A percentile compares a stretch with the other conserved stretches of the same genome.
These are phyloP conservation scores for Hyphantria cunea DNA, from an alignment of 1,140 invertebrate genomes.

Conservation along the genomic window DNA sequence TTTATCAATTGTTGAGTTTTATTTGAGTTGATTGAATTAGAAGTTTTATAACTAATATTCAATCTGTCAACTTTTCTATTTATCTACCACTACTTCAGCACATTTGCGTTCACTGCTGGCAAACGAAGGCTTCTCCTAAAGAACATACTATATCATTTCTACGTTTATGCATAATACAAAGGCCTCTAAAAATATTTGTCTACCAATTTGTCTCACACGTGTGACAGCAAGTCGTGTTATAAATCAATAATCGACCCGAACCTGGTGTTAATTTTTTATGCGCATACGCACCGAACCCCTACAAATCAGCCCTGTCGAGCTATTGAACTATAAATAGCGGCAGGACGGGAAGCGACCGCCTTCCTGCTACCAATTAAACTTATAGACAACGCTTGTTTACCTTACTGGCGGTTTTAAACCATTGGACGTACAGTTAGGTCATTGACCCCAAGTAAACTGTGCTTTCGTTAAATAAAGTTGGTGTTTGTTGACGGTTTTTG, in stretches of 20 bases:
- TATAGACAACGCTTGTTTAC: slow-evolving; percentile 55
- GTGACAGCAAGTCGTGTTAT: neutral
- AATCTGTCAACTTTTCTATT: too few species aligned
- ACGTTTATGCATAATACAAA: too few species aligned
- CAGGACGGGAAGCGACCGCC: slow-evolving; percentile 42
- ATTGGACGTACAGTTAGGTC: slow-evolving; percentile 10
- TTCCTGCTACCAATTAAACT: slow-evolving; percentile 47
- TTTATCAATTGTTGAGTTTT: too few species aligned
- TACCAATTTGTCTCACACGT: neutral
- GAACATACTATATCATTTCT: too few species aligned
- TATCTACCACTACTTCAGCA: too few species aligned
- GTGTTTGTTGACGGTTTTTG: slow-evolving; percentile 2
- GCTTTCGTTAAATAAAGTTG: slow-evolving; percentile 11
- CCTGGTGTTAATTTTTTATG: slow-evolving; percentile 2
- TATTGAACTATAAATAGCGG: slow-evolving; percentile 49
- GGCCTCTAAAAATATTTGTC: too few species aligned
- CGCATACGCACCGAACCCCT: slow-evolving; percentile 36
- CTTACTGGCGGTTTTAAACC: slow-evolving; percentile 48
- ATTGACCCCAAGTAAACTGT: slow-evolving; percentile 17
- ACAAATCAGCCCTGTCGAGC: slow-evolving; percentile 33
- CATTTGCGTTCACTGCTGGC: too few species aligned
- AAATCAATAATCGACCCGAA: neutral
- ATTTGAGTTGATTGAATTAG: too few species aligned
- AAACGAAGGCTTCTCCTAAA: too few species aligned
- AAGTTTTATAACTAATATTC: too few species aligned